phyloP scores from a whole-genome alignment of 35 echinoderm and acorn worm genomes.

The Apostichopus japonicus region DNA sequence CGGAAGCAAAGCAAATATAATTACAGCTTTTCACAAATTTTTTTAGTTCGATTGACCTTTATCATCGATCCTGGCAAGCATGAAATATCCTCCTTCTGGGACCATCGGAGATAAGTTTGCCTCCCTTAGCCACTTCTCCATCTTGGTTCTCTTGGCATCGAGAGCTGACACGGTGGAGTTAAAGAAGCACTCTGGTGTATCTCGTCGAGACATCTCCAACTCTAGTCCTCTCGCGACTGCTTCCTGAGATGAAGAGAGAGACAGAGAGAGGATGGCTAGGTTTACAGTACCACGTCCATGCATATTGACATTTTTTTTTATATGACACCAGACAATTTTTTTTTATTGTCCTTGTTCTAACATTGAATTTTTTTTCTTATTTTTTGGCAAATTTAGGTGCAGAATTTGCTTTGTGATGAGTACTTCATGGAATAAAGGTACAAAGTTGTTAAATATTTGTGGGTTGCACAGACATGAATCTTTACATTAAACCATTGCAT shows the following conservation, averaged over 20 bases:
- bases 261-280: neutral
- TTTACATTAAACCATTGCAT: too few species aligned
- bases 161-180: slow-evolving; percentile 59
- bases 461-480: too few species aligned
- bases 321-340: too few species aligned
- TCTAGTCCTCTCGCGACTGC: slow-evolving; percentile 81
- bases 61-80: slow-evolving; percentile 77
- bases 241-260: slow-evolving; percentile 56
- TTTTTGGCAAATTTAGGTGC: too few species aligned
- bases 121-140: slow-evolving; percentile 68
- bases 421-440: too few species aligned
- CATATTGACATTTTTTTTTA: too few species aligned
- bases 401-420: neutral
- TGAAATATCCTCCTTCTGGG: slow-evolving; percentile 94
- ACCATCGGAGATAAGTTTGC: slow-evolving; percentile 85
- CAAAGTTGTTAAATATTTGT: too few species aligned
- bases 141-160: slow-evolving; percentile 74
- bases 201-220: slow-evolving; percentile 66
- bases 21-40: too few species aligned
- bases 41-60: slow-evolving; percentile 54
- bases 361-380: too few species aligned
- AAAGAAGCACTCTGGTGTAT: slow-evolving; percentile 92
- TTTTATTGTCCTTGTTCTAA: too few species aligned
- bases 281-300: too few species aligned
- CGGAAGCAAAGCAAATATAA: too few species aligned